Base-by-base conservation (phyloP, 2,113 vertebrate genomes). In the Genyomyrus donnyi region DNA sequence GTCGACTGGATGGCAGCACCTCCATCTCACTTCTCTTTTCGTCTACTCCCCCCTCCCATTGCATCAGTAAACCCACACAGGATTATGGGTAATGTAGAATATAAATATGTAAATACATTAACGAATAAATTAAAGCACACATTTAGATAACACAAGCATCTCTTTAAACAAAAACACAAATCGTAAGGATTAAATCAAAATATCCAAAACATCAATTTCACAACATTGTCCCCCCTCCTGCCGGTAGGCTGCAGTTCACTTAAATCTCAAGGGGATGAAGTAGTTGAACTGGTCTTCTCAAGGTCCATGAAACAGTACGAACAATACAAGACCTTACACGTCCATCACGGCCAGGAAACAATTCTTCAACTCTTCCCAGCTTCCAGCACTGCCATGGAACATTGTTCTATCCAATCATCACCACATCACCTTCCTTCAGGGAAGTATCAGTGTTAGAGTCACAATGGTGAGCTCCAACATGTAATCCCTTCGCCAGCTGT, bases 401-500 rank as follows among this genome's bases (percentile, higher is more conserved):
- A 31, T 27, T 53, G 42, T 90, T 70, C 13, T 84, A 50, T 13
- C 90, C 87, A 83, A 46, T 90, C 46, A 88, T 48, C 10, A 27
- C 74, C 21, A 88, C 52, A 27, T 90, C 85, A 11, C 88, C 46
- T 6, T 84, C 70, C 17, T 89, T 89, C 88, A 89, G 7, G 6
- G 7, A 31, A 74, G 66, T 27, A 13, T n/a, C 10, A 8, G 8
- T n/a, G 7, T 10, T n/a, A 27, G 66, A 10, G 66, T 74, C 21
- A 27, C 50, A 87, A 11, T 49, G 27, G 58, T 89, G 90, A 9
- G 88, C 88, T 83, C 66, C 62, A 91, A 49, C 8, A 91, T 10
- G 52, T 88, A 90, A 19, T 90, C 74, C 58, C 35, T 90, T 21
- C 24, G 24, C 88, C 89, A 91, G 17, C 56, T 7, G 77, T 87